Evolutionary conservation across 2,888 invertebrate species (phyloP).

Genomic region (Pristionchus exspectatus): DNA sequence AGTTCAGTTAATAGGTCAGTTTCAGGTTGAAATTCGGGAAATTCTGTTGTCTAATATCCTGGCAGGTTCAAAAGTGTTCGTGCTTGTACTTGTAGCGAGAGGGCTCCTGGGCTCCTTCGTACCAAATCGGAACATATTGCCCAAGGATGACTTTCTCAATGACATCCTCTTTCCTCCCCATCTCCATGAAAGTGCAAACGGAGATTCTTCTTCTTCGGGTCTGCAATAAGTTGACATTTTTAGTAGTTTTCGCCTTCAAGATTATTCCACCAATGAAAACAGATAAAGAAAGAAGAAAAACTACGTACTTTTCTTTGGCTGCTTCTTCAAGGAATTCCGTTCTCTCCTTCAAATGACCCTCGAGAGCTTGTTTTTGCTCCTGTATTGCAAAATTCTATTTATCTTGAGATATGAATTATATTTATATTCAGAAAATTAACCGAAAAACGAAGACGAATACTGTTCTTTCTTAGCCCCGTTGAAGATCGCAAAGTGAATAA

Average conservation of each 20-base stretch:
- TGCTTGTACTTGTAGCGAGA: not conserved
- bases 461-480: no score
- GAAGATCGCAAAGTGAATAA: no score
- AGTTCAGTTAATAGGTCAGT: not conserved
- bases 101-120: not conserved
- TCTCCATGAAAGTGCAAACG: constrained; percentile 31
- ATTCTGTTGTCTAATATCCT: not conserved
- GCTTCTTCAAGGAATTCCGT: not conserved
- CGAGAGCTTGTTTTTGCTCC: not conserved
- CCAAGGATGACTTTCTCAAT: not conserved
- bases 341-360: constrained; percentile 14
- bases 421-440: not conserved
- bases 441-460: not conserved
- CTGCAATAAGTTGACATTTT: not conserved
- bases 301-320: not conserved
- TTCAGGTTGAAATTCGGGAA: not conserved
- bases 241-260: no score
- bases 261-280: no score
- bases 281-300: not conserved
- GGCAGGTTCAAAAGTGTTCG: not conserved
- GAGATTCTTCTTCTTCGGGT: not conserved
- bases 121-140: not conserved
- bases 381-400: not conserved
- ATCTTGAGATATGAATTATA: not conserved
- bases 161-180: constrained; percentile 2